A percentile compares a stretch with the other conserved stretches of the same genome.
phyloP scores from a whole-genome alignment of 2,888 invertebrate genomes.

The Hirtodrosophila alboralis region DNA sequence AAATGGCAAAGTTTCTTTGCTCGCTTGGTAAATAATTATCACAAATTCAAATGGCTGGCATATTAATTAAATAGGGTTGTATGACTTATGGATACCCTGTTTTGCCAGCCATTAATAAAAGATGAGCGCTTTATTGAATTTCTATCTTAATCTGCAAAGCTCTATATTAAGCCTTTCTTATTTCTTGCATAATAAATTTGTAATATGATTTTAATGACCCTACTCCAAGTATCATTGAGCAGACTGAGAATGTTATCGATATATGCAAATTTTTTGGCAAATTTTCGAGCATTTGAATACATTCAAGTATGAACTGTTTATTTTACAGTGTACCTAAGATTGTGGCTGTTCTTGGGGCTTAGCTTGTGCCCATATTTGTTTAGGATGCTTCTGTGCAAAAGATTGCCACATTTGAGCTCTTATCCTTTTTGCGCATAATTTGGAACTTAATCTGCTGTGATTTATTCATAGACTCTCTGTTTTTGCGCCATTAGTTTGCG shows the following conservation, averaged over 20 bases:
- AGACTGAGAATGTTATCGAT: slow-evolving; percentile 9
- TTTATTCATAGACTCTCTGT: slow-evolving; percentile 76
- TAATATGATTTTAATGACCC: too few species aligned
- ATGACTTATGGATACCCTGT: not conserved
- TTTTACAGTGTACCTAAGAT: slow-evolving; percentile 11
- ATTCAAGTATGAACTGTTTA: slow-evolving; percentile 32
- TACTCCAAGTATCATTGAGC: too few species aligned
- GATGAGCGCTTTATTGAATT: too few species aligned
- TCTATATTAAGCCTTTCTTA: too few species aligned
- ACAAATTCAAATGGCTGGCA: slow-evolving; percentile 7
- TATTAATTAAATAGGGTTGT: not conserved
- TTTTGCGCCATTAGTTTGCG: slow-evolving; percentile 73
- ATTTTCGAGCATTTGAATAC: slow-evolving; percentile 34
- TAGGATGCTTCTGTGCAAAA: slow-evolving; percentile 44
- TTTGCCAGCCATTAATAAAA: not conserved
- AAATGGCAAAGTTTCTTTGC: slow-evolving; percentile 48
- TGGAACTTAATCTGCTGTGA: slow-evolving; percentile 74
- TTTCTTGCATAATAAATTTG: too few species aligned
- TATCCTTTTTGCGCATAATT: slow-evolving; percentile 75
- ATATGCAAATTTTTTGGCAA: slow-evolving; percentile 52
- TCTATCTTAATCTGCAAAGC: too few species aligned
- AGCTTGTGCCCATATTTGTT: slow-evolving; percentile 53
- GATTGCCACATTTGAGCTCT: slow-evolving; percentile 47
- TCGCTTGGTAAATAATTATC: slow-evolving; percentile 46
- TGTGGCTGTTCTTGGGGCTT: slow-evolving; percentile 21